Percentiles rank a stretch among this genome's conserved stretches.
phyloP scores from a whole-genome alignment of 2,113 vertebrate genomes.

The human (Homo sapiens) region DNA sequence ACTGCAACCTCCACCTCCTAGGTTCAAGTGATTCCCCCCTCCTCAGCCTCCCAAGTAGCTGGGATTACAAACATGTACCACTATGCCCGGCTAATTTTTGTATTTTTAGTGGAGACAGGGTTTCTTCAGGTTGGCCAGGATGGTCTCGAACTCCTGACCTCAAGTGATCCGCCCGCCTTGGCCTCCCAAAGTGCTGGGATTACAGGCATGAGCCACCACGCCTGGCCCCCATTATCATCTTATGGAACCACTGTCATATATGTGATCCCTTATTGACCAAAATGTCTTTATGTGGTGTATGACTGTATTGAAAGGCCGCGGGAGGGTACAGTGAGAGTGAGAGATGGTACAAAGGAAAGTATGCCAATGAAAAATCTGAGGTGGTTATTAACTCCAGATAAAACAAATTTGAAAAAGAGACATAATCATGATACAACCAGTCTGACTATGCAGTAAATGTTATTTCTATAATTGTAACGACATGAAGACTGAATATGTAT shows the following conservation, averaged over 20 bases:
- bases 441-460: neutral
- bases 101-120: too few relatives aligned
- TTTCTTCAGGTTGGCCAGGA: too few relatives aligned
- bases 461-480: neutral
- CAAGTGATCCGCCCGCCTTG: too few relatives aligned
- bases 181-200: too few relatives aligned
- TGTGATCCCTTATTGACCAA: neutral
- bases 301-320: neutral
- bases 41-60: too few relatives aligned
- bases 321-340: neutral
- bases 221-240: neutral
- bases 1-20: too few relatives aligned
- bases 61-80: too few relatives aligned
- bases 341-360: neutral
- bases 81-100: too few relatives aligned
- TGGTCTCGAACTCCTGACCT: too few relatives aligned
- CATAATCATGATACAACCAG: neutral
- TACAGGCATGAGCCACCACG: too few relatives aligned
- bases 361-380: neutral
- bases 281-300: neutral
- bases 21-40: too few relatives aligned
- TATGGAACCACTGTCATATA: neutral
- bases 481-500: neutral
- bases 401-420: conserved; percentile 41
- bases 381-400: conserved; percentile 18